Conservation (phyloP, 2,113 vertebrate genomes). For the Seriola dumerili region DNA sequence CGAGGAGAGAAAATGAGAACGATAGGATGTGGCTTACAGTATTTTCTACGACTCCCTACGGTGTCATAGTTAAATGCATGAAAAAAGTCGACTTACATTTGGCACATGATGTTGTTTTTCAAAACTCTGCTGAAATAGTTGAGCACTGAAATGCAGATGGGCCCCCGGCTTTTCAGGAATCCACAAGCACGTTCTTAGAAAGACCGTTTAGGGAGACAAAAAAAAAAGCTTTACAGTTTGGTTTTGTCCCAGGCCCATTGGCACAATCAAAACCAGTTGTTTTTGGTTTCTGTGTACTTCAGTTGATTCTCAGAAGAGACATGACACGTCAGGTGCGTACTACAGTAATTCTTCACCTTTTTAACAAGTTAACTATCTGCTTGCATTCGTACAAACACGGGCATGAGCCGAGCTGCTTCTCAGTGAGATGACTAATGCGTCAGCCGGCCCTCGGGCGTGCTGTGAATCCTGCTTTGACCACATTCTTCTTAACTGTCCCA, state of each 20-base stretch:
- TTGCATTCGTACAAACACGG: conserved; percentile 18
- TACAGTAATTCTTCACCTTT: neutral
- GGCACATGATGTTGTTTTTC: conserved; percentile 70
- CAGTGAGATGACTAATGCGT: neutral
- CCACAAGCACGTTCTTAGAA: conserved; percentile 65
- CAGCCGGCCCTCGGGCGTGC: neutral
- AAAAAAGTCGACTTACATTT: conserved; percentile 39
- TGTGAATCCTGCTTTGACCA: conserved; percentile 30
- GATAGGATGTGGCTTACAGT: conserved; percentile 37
- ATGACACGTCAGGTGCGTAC: conserved; percentile 8
- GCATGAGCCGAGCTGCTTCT: conserved; percentile 19
- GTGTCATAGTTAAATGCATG: conserved; percentile 11
- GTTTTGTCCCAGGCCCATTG: conserved; percentile 7
- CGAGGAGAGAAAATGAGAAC: conserved; percentile 4
- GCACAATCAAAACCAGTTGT: conserved; percentile 21
- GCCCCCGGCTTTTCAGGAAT: conserved; percentile 71
- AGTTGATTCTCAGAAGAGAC: conserved; percentile 7
- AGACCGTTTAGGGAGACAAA: neutral
- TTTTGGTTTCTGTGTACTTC: conserved; percentile 25
- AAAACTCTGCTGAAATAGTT: conserved; percentile 33
- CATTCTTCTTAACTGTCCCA: conserved; percentile 46
- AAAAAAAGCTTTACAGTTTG: neutral
- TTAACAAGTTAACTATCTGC: neutral
- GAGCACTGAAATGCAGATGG: conserved; percentile 21
- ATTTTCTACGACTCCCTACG: conserved; percentile 38